phyloP scores from a whole-genome alignment of 2,113 vertebrate species.

The Rhipidura dahli region DNA sequence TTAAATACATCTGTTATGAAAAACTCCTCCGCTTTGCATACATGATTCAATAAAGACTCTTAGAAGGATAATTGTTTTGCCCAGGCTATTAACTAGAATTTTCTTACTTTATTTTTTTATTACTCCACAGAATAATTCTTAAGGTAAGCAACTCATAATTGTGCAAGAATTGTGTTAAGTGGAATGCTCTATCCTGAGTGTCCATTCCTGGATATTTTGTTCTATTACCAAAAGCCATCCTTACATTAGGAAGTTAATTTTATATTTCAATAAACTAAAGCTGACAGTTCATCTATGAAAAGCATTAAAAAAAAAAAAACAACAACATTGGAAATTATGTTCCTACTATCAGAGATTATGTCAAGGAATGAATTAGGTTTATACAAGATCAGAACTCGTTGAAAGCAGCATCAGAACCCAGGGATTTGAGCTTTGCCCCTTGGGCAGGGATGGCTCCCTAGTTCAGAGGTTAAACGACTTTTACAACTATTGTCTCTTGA shows the following conservation, averaged over 20 bases:
- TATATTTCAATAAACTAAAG: neutral
- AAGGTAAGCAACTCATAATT: slow-evolving; percentile 22
- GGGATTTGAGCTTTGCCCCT: neutral
- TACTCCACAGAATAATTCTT: neutral
- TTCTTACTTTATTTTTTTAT: neutral
- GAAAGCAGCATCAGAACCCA: accelerated
- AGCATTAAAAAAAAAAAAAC: neutral
- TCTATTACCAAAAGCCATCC: neutral
- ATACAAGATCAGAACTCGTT: accelerated
- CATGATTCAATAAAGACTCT: slow-evolving; percentile 28
- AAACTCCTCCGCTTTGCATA: slow-evolving; percentile 39
- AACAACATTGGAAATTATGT: neutral
- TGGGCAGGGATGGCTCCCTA: neutral
- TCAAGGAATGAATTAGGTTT: neutral
- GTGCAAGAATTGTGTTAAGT: neutral
- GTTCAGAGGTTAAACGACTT: neutral
- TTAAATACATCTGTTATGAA: slow-evolving; percentile 50
- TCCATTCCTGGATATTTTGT: neutral
- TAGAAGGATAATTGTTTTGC: slow-evolving; percentile 28
- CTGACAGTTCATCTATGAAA: accelerated
- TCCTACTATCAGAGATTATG: neutral
- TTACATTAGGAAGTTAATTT: neutral
- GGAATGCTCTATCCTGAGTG: neutral
- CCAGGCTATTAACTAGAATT: slow-evolving; percentile 39
- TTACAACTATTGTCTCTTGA: accelerated